A percentile compares a stretch with the other conserved stretches of the same genome.
Evolutionary conservation across 2,797 vertebrate species (phyloP).

Genomic region (Hippocampus kuda): DNA sequence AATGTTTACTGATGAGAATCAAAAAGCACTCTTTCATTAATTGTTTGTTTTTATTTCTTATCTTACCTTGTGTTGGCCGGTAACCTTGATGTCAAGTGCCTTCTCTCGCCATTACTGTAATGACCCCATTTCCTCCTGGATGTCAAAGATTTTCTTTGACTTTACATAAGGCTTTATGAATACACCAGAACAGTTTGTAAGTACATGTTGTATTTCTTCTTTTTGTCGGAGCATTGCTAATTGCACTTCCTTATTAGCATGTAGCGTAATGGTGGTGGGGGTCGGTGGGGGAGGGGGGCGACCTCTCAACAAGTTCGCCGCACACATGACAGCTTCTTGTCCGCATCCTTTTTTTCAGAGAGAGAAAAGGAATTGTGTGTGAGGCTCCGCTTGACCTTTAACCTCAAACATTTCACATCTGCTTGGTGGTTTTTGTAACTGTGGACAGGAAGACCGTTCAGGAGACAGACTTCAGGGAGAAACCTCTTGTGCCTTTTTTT

Average conservation of each 20-base stretch:
- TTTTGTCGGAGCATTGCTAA: constrained; percentile 41
- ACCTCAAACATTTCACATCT: constrained; percentile 36
- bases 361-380: constrained; percentile 9
- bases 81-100: constrained; percentile 1
- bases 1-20: constrained; percentile 13
- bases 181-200: neutral
- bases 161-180: neutral
- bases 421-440: constrained; percentile 22
- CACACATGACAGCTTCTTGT: constrained; percentile 32
- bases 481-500: constrained; percentile 12
- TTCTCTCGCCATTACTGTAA: neutral
- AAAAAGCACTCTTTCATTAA: constrained; percentile 7
- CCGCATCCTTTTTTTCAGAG: constrained; percentile 21
- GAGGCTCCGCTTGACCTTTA: constrained; percentile 32
- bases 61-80: neutral
- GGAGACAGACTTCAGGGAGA: constrained; percentile 13
- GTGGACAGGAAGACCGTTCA: neutral
- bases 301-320: constrained; percentile 38
- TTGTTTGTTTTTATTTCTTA: constrained; percentile 13
- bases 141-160: neutral
- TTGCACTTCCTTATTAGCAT: constrained; percentile 55
- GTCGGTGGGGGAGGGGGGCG: constrained; percentile 2
- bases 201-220: constrained; percentile 16
- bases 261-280: constrained; percentile 28
- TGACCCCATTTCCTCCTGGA: neutral